phyloP scores from a whole-genome alignment of 2,888 invertebrate genomes.

The Notodonta ziczac region DNA sequence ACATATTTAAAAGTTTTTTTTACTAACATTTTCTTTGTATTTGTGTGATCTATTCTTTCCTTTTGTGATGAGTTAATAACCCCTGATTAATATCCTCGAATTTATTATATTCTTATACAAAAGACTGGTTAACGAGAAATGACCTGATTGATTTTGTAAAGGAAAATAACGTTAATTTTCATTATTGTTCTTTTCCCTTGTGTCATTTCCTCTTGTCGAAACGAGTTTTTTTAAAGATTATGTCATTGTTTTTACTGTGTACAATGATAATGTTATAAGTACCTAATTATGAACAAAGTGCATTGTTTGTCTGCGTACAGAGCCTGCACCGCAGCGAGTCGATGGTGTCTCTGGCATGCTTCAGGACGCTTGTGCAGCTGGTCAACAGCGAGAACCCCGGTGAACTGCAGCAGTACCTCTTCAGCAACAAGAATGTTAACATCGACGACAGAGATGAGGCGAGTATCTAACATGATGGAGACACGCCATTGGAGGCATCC shows the following conservation, averaged over 20 bases:
- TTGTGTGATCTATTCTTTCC: not conserved
- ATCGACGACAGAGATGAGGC: constrained; percentile 96
- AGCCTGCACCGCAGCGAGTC: constrained; percentile 95
- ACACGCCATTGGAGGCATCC: no score
- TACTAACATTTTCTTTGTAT: not conserved
- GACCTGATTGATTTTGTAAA: not conserved
- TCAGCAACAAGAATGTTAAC: constrained; percentile 91
- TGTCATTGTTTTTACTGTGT: no score
- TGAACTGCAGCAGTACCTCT: constrained; percentile 92
- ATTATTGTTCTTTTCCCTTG: no score
- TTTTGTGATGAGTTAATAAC: not conserved
- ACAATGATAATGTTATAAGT: not conserved
- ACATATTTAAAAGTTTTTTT: not conserved
- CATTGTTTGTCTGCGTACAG: constrained; percentile 75
- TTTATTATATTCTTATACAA: not conserved
- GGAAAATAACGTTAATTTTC: no score
- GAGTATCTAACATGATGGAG: constrained; percentile 40
- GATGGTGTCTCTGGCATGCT: constrained; percentile 94
- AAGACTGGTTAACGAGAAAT: not conserved
- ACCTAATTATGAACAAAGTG: not conserved
- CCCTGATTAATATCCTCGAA: no score
- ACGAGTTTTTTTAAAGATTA: no score
- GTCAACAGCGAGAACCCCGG: constrained; percentile 92
- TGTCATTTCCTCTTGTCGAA: no score
- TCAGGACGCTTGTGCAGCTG: constrained; percentile 91